These are phyloP conservation scores for Hydractinia symbiolongicarpus DNA, from an alignment of 30 jellyfish, hydroid and myxozoan genomes.

Conservation along the genomic window DNA sequence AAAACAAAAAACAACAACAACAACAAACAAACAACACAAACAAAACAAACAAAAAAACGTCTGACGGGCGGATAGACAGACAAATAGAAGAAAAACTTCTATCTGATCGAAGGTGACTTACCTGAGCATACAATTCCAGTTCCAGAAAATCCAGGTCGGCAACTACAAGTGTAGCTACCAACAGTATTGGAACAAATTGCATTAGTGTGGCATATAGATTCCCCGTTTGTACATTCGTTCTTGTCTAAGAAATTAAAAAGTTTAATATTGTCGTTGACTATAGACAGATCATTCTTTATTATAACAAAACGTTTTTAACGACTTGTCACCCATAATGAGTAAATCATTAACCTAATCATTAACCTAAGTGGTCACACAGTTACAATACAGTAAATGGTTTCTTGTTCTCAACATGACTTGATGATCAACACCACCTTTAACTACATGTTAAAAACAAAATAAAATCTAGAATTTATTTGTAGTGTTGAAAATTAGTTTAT, in stretches of 20 bases:
- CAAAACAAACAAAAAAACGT: background rate
- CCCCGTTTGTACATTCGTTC: background rate
- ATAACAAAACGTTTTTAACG: too few species aligned
- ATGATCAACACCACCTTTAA: too few species aligned
- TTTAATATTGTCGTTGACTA: too few species aligned
- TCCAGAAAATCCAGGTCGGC: background rate
- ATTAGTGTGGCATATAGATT: background rate
- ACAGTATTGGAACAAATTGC: background rate
- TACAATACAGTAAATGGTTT: too few species aligned
- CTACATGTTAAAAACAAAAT: too few species aligned
- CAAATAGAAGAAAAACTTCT: background rate
- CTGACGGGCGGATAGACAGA: background rate
- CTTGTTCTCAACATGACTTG: too few species aligned
- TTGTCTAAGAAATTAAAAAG: background rate
- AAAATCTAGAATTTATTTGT: too few species aligned
- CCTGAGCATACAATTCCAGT: conserved; percentile 10
- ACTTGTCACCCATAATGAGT: too few species aligned
- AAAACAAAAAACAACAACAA: background rate
- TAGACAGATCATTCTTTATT: too few species aligned
- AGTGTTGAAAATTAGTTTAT: too few species aligned
- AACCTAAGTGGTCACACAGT: too few species aligned
- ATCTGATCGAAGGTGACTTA: background rate
- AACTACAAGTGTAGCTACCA: background rate
- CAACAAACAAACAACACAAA: background rate
- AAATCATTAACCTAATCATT: too few species aligned